Base-by-base conservation (phyloP, 2,113 vertebrate genomes). In the Dicerorhinus sumatrensis region DNA sequence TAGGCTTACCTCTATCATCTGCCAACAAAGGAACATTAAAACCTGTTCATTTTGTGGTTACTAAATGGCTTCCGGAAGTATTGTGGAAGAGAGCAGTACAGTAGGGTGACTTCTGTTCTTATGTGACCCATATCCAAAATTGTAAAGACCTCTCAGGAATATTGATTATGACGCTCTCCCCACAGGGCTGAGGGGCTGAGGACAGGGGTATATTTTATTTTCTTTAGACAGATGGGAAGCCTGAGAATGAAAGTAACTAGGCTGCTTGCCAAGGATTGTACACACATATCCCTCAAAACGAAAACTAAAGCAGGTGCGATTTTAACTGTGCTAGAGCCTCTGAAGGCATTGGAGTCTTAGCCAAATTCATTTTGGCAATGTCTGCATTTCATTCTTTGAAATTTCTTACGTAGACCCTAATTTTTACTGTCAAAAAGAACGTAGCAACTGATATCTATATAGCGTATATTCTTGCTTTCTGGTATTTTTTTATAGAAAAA, bases 221-320 rank as follows among this genome's bases (percentile, higher is more conserved):
- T 85, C 39, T 84, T 84, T 54, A 75, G 76, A 79, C 39, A 93
- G 60, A 88, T 46, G 36, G 39, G 82, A 92, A 94, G 73, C 63
- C 56, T 51, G 36, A 88, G 70, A 96, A 21, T 33, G n/a, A 82
- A 82, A n/a, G 11, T 73, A 76, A 91, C 39, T 39, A 48, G 69
- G 42, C 73, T 39, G 21, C 17, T 73, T 89, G 10, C 25, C 51
- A 75, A 17, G 96, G 48, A 89, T 13, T 29, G 48, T 67, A 81
- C 17, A 73, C 60, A 46, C 12, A 23, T 75, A 63, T 42, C 11
- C 58, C 16, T 14, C 65, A 18, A 75, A 42, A 56, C 8, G 69
- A 48, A 75, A 81, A 62, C 20, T 36, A 20, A 56, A 51, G 13
- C 69, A 39, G 36, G 20, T 85, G 16, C 0, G 17, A 27, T 63